Evolutionary conservation across 1,140 invertebrate species (phyloP).

Genomic region (Scaptomyza pallida): DNA sequence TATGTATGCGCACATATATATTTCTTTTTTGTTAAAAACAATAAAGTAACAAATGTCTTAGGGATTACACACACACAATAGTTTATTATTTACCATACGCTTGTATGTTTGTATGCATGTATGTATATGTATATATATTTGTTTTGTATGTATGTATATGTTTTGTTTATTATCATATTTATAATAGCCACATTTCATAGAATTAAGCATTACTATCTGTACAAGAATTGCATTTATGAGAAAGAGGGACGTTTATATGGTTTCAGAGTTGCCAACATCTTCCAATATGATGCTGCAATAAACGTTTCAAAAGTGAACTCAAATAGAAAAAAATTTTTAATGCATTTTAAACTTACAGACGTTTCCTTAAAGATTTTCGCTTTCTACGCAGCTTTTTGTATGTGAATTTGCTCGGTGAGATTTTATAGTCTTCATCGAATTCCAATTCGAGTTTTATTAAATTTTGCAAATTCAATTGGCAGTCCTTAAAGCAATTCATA

Average conservation of each 20-base stretch:
- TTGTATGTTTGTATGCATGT: constrained; percentile 44
- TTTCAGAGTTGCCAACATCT: constrained; percentile 35
- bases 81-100: constrained; percentile 25
- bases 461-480: constrained; percentile 83
- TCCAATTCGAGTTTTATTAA: constrained; percentile 80
- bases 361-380: constrained; percentile 75
- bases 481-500: constrained; percentile 56
- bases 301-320: constrained; percentile 10
- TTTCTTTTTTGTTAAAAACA: constrained; percentile 50
- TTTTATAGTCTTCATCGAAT: constrained; percentile 84
- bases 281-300: constrained; percentile 66
- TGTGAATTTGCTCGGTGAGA: constrained; percentile 82
- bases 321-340: background rate
- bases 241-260: constrained; percentile 54
- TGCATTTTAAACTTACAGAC: constrained; percentile 55
- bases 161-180: constrained; percentile 61
- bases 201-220: constrained; percentile 78
- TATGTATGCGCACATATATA: constrained; percentile 26
- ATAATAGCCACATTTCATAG: constrained; percentile 75
- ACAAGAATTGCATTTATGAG: constrained; percentile 61
- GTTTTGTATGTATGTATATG: constrained; percentile 36
- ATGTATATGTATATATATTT: constrained; percentile 28
- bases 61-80: constrained; percentile 58
- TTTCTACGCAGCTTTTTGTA: constrained; percentile 81
- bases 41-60: constrained; percentile 69